Conservation (phyloP, 2,888 invertebrate genomes). For the Sabatieria punctata region DNA sequence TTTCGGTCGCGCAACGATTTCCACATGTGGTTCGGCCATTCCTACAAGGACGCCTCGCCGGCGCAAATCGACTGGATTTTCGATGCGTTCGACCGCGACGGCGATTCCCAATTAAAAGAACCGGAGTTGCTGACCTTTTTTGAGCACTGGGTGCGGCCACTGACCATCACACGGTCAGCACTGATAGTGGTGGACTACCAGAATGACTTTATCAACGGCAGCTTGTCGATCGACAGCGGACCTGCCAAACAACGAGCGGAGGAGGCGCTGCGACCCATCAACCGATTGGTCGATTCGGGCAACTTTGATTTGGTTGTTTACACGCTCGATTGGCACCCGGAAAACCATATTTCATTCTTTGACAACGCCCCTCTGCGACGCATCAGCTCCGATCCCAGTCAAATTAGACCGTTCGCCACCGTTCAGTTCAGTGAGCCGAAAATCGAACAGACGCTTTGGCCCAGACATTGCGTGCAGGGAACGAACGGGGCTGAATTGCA, state of each 20-base stretch:
- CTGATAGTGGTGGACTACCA: slow-evolving; percentile 89
- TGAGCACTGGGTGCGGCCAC: background rate
- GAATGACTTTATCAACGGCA: slow-evolving; percentile 90
- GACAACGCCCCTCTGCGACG: slow-evolving; percentile 54
- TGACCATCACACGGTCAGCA: slow-evolving; percentile 35
- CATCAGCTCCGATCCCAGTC: background rate
- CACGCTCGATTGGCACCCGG: slow-evolving; percentile 92
- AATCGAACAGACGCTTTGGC: slow-evolving; percentile 50
- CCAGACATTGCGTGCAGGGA: slow-evolving; percentile 83
- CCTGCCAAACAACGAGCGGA: slow-evolving; percentile 74
- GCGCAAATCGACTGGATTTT: too few species aligned
- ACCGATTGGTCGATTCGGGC: slow-evolving; percentile 50
- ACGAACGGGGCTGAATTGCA: slow-evolving; percentile 87
- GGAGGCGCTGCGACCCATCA: slow-evolving; percentile 79
- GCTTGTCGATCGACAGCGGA: slow-evolving; percentile 76
- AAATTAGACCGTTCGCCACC: background rate
- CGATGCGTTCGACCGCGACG: background rate
- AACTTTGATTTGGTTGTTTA: slow-evolving; percentile 71
- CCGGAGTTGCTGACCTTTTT: background rate
- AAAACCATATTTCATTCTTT: slow-evolving; percentile 83
- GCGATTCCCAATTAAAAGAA: background rate
- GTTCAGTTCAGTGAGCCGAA: slow-evolving; percentile 4
- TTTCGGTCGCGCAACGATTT: too few species aligned
- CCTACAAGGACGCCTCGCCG: too few species aligned
- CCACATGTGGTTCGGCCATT: too few species aligned